Percentiles rank a stretch among this genome's conserved stretches.
phyloP scores from a whole-genome alignment of 1,140 invertebrate species.

The Cherax destructor region DNA sequence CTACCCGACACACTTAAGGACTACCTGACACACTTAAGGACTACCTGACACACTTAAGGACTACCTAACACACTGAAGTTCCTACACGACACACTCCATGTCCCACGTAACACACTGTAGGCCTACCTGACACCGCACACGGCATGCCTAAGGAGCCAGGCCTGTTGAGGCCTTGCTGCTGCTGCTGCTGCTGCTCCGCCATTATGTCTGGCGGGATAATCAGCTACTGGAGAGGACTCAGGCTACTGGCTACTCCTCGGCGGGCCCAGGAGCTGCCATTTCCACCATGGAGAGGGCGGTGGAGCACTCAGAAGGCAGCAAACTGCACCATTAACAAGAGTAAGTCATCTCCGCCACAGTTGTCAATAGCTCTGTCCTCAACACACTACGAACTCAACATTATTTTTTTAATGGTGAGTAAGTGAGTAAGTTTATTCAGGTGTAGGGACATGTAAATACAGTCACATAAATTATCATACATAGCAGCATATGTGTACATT shows the following conservation, averaged over 20 bases:
- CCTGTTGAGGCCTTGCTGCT: conserved; percentile 21
- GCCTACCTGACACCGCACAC: conserved; percentile 32
- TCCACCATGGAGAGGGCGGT: conserved; percentile 1
- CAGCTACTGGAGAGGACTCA: background rate
- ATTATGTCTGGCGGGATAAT: conserved; percentile 14
- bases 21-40: too few relatives aligned
- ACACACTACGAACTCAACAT: background rate
- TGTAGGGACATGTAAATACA: too few relatives aligned
- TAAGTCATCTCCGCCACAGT: conserved; percentile 16
- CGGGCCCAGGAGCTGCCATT: conserved; percentile 26
- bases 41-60: too few relatives aligned
- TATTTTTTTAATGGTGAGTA: background rate
- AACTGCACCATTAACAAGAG: conserved; percentile 2
- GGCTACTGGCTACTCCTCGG: background rate
- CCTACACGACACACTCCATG: too few relatives aligned
- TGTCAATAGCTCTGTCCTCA: conserved; percentile 43
- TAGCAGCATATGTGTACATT: too few relatives aligned
- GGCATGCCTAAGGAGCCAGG: conserved; percentile 43
- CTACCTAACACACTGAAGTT: too few relatives aligned
- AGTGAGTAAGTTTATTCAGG: background rate
- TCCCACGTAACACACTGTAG: too few relatives aligned
- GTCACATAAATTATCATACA: too few relatives aligned
- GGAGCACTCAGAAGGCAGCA: conserved; percentile 9
- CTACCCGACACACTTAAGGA: too few relatives aligned
- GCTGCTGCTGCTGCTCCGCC: conserved; percentile 55